A percentile compares a stretch with the other conserved stretches of the same genome.
Evolutionary conservation across 2,113 vertebrate genomes (phyloP).

Genomic region (Macheiramphus alcinus): DNA sequence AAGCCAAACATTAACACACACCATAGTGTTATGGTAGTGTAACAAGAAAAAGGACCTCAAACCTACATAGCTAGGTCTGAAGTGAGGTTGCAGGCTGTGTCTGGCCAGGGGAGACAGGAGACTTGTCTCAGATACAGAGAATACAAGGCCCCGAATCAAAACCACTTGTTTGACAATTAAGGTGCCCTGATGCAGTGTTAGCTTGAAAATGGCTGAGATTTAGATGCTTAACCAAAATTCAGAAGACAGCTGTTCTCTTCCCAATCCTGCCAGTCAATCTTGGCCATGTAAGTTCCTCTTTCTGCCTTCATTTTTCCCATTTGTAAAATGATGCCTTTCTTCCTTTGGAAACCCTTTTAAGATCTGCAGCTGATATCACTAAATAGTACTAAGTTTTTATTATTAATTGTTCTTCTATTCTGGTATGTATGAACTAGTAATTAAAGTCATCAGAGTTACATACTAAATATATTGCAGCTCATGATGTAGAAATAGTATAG

Average conservation of each 20-base stretch:
- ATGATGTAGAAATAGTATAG: not conserved
- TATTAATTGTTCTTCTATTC: not conserved
- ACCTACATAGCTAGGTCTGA: not conserved
- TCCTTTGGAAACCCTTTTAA: not conserved
- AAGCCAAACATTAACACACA: not conserved
- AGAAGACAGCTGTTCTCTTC: not conserved
- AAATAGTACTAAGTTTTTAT: not conserved
- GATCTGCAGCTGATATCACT: not conserved
- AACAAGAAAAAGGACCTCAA: not conserved
- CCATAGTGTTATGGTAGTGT: fast-evolving
- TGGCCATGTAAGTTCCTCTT: not conserved
- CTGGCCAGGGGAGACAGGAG: not conserved
- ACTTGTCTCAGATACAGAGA: not conserved
- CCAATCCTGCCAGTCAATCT: not conserved
- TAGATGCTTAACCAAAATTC: not conserved
- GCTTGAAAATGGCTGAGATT: not conserved
- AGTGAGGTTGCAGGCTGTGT: not conserved
- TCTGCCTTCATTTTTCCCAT: not conserved
- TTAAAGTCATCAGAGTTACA: not conserved
- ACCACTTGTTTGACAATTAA: not conserved
- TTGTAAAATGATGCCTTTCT: not conserved
- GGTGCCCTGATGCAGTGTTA: not conserved
- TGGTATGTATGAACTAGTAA: not conserved
- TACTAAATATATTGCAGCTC: not conserved
- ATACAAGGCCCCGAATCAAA: not conserved